Percentiles rank a stretch among this genome's conserved stretches.
Evolutionary conservation across 1,140 invertebrate species (phyloP).

Genomic region (Cyclina sinensis): DNA sequence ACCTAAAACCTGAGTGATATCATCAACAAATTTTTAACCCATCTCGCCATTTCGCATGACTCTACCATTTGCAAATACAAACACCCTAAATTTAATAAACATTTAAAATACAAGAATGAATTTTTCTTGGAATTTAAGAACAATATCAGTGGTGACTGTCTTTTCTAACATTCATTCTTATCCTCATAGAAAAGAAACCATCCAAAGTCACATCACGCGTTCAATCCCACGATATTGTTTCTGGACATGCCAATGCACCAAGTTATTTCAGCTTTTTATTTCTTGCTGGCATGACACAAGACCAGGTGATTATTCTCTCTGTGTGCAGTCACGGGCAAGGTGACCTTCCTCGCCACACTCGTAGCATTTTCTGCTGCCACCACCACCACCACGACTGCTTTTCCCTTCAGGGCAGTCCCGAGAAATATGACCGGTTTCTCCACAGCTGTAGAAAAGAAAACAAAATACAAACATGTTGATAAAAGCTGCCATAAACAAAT

Average conservation of each 20-base stretch:
- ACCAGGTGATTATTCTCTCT: not conserved
- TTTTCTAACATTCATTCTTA: not conserved
- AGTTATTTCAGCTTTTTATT: not conserved
- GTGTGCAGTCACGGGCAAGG: constrained; percentile 88
- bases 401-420: constrained; percentile 89
- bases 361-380: constrained; percentile 75
- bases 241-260: constrained; percentile 21
- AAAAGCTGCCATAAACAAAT: no score
- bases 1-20: not conserved
- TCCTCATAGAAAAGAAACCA: not conserved
- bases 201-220: not conserved
- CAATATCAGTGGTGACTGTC: constrained; percentile 9
- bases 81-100: constrained; percentile 50
- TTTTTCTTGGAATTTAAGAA: not conserved
- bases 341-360: constrained; percentile 90
- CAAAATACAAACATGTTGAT: no score
- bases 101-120: constrained; percentile 35
- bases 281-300: not conserved
- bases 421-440: constrained; percentile 93
- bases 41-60: constrained; percentile 48
- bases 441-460: constrained; percentile 90
- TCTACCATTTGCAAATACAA: constrained; percentile 38
- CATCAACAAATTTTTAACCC: not conserved
- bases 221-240: constrained; percentile 9
- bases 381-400: constrained; percentile 45